phyloP scores from a whole-genome alignment of 2,113 vertebrate species.

The Cisticola juncidis region DNA sequence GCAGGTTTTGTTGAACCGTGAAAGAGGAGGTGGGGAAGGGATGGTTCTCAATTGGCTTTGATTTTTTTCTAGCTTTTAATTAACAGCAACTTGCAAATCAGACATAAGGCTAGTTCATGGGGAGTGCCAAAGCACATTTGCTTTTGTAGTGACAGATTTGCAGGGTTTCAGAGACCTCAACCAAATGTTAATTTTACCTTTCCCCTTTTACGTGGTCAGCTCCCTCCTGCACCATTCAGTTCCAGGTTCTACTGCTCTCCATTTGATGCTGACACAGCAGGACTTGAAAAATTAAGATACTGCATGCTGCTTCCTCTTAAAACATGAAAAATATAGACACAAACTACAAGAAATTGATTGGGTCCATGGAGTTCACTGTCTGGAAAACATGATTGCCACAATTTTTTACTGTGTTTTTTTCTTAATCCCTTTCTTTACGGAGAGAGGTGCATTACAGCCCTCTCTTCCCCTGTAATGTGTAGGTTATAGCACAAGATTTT shows the following conservation, averaged over 20 bases:
- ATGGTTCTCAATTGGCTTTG: background rate
- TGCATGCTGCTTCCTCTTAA: background rate
- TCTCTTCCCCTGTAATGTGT: background rate
- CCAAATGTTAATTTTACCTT: background rate
- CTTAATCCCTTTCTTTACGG: background rate
- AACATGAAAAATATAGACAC: background rate
- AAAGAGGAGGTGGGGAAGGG: background rate
- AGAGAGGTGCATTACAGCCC: background rate
- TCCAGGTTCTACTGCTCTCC: background rate
- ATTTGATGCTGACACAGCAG: background rate
- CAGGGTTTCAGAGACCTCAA: background rate
- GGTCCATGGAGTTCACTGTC: background rate
- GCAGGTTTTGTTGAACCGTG: background rate
- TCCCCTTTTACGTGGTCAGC: background rate
- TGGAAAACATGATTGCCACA: background rate
- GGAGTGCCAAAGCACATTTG: background rate
- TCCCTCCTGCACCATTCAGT: background rate
- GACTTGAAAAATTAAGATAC: background rate
- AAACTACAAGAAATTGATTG: background rate
- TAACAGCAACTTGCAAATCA: background rate
- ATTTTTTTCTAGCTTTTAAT: background rate
- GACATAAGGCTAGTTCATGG: background rate
- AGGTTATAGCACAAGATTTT: background rate
- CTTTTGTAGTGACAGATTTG: background rate
- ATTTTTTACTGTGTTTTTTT: background rate